phyloP scores from a whole-genome alignment of 2,797 vertebrate species.

The Zenarchopterus dispar region DNA sequence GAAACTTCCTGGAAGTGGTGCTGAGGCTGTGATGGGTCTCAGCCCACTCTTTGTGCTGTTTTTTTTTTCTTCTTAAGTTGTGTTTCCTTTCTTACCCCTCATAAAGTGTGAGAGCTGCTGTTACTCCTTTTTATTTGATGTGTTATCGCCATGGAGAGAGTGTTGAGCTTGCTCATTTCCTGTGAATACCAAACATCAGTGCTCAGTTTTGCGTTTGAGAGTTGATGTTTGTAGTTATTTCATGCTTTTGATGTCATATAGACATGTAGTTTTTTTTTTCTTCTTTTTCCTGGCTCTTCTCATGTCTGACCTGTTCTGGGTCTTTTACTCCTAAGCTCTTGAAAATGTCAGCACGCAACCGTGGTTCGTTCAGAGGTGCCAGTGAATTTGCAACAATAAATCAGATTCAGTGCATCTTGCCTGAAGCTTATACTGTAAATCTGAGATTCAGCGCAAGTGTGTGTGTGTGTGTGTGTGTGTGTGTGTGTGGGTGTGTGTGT shows the following conservation, averaged over 20 bases:
- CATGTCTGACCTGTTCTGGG: neutral
- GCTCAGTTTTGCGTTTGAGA: neutral
- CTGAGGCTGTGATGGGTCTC: constrained; percentile 35
- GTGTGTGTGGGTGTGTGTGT: no score
- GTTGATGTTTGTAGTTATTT: neutral
- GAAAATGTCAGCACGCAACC: constrained; percentile 16
- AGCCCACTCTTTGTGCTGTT: constrained; percentile 17
- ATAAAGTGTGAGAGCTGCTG: constrained; percentile 17
- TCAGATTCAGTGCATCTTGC: constrained; percentile 26
- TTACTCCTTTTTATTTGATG: constrained; percentile 27
- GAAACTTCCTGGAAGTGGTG: constrained; percentile 46
- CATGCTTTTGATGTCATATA: neutral
- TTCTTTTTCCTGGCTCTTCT: neutral
- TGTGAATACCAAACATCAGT: constrained; percentile 24
- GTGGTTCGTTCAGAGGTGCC: constrained; percentile 34
- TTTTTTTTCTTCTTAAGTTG: constrained; percentile 28
- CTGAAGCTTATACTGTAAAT: constrained; percentile 48
- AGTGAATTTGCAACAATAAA: constrained; percentile 48
- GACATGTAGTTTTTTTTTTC: neutral
- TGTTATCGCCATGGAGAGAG: constrained; percentile 12
- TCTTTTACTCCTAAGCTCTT: constrained; percentile 16
- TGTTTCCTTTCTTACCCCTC: constrained; percentile 12
- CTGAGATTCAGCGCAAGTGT: constrained; percentile 27
- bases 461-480: constrained; percentile 16
- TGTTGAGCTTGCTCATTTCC: constrained; percentile 16